Evolutionary conservation across 2,113 vertebrate genomes (phyloP).

Genomic region (Xiphophorus couchianus): DNA sequence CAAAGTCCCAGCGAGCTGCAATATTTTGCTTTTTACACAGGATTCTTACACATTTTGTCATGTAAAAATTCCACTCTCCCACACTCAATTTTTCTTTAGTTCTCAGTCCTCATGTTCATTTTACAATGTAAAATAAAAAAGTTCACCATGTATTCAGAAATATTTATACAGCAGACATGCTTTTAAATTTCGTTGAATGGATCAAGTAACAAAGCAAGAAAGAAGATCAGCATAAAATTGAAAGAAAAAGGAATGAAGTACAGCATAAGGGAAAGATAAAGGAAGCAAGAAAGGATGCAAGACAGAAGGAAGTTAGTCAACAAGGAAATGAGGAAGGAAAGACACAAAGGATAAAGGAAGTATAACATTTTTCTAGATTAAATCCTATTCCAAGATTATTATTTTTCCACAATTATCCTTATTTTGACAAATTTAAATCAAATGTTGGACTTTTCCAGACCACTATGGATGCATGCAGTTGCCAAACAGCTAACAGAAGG

Average conservation of each 20-base stretch:
- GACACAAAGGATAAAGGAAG: not conserved
- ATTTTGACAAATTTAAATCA: not conserved
- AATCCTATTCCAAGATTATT: not conserved
- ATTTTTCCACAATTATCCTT: not conserved
- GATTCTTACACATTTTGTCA: no score
- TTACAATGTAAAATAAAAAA: no score
- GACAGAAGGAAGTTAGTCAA: no score
- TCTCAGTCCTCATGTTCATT: no score
- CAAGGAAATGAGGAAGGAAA: not conserved
- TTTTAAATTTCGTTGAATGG: no score
- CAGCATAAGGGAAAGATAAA: no score
- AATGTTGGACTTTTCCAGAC: slow-evolving; percentile 3
- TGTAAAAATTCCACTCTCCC: no score
- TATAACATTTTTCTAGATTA: no score
- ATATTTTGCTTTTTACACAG: not conserved
- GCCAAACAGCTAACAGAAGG: slow-evolving; percentile 40
- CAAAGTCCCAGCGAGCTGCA: not conserved
- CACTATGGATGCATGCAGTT: slow-evolving; percentile 2
- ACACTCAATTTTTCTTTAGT: no score
- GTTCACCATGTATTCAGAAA: no score
- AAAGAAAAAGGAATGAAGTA: not conserved
- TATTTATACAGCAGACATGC: no score
- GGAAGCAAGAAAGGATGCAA: no score
- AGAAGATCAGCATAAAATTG: not conserved
- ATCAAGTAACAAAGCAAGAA: not conserved